Evolutionary conservation across 2,797 vertebrate genomes (phyloP).

Genomic region (Sebastes variabilis): DNA sequence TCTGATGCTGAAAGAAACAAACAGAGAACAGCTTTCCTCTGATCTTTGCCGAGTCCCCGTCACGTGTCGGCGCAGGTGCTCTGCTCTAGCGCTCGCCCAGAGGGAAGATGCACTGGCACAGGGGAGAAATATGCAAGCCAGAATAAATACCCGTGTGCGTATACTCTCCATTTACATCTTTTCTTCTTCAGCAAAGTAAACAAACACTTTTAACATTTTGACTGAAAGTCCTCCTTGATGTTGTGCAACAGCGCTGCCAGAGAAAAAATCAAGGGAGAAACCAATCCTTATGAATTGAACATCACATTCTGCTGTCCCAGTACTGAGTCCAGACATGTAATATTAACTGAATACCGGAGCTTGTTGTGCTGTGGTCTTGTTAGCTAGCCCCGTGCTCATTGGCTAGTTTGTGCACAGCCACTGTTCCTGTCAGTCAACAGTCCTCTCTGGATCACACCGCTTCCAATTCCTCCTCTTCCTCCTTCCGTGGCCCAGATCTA

Average conservation of each 20-base stretch:
- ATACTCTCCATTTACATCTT: conserved; percentile 18
- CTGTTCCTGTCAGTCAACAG: conserved; percentile 72
- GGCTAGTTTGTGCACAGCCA: conserved; percentile 50
- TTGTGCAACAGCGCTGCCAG: not conserved
- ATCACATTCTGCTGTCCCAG: conserved; percentile 5
- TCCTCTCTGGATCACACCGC: conserved; percentile 33
- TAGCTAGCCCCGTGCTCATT: conserved; percentile 33
- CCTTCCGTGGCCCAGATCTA: conserved; percentile 44
- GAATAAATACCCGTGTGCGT: conserved; percentile 22
- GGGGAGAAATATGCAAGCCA: conserved; percentile 37
- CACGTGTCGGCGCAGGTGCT: conserved; percentile 55
- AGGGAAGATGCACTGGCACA: conserved; percentile 43
- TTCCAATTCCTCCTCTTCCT: conserved; percentile 32
- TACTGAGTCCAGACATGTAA: not conserved
- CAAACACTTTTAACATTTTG: conserved; percentile 18
- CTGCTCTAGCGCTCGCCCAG: conserved; percentile 9
- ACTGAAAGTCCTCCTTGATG: conserved; percentile 7
- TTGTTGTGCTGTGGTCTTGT: conserved; percentile 27
- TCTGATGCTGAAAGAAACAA: conserved; percentile 1
- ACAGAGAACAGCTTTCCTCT: conserved; percentile 18
- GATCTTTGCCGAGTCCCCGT: conserved; percentile 16
- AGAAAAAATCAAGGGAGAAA: conserved; percentile 4
- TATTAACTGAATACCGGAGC: conserved; percentile 14
- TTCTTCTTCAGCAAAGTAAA: conserved; percentile 35
- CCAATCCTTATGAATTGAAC: not conserved